Conservation (phyloP, 2,888 invertebrate genomes). For the Vanessa cardui region DNA sequence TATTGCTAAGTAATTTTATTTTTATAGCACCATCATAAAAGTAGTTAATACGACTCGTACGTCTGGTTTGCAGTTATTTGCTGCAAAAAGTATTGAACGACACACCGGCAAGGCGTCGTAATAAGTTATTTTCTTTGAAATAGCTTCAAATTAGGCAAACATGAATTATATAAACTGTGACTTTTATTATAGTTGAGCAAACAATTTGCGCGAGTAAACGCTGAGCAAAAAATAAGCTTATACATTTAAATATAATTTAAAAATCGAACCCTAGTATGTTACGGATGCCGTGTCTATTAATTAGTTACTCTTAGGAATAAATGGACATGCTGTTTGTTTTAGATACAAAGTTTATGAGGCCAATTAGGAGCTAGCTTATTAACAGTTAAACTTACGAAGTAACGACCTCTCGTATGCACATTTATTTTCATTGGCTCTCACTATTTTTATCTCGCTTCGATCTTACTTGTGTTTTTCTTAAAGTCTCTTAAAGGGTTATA, state of each 20-base stretch:
- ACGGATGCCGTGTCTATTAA: constrained; percentile 2
- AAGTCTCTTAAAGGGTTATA: background rate
- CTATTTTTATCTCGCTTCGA: constrained; percentile 2
- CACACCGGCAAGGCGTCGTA: no score
- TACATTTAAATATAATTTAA: background rate
- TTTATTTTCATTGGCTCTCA: constrained; percentile 25
- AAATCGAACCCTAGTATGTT: background rate
- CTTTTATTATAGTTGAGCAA: no score
- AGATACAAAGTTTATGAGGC: constrained; percentile 71
- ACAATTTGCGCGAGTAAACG: no score
- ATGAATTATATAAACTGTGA: no score
- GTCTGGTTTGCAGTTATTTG: no score
- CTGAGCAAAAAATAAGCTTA: no score
- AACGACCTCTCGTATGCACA: constrained; percentile 25
- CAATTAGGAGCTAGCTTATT: constrained; percentile 74
- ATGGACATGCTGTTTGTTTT: constrained; percentile 67
- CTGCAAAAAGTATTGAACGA: no score
- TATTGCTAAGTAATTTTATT: no score
- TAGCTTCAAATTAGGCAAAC: no score
- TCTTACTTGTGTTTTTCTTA: constrained; percentile 2
- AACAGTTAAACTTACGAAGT: constrained; percentile 49
- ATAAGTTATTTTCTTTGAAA: no score
- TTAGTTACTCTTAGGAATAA: constrained; percentile 7
- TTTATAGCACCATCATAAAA: no score
- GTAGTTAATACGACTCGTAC: no score